Base-by-base conservation (phyloP, 2,888 invertebrate genomes). In the Nipponacmea schrenckii region DNA sequence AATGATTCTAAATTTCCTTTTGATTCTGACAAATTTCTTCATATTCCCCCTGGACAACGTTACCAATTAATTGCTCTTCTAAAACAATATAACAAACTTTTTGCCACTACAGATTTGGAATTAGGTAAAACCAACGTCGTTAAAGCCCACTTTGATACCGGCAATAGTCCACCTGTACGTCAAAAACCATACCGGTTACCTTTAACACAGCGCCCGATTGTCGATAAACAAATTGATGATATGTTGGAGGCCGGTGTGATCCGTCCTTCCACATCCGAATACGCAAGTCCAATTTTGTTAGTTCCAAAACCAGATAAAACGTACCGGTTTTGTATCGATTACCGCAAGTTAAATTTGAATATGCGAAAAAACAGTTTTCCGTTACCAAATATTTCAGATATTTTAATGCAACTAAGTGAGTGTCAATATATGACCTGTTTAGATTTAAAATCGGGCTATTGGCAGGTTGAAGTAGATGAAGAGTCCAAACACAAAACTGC, bases 151-250 rank as follows among this genome's bases (percentile, higher is more conserved):
- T 48, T 67, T 10, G 67, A 67, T 50, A 67, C 67, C 17, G 50
- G 67, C 2, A 20, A 50, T 7, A 20, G 48, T n/a, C 26, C 39
- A 12, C 67, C 67, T 8, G 46, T 67, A 24, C 45, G 67, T 20
- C 48, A 26, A 8, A 67, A 67, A 24, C 50, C 50, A n/a, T 67
- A 67, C 48, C n/a, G 67, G 17, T 24, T 67, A 15, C 26, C 67
- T 26, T 8, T 67, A 20, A 67, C 45, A 12, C 67, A 48, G 17
- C n/a, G 20, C 20, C 46, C 20, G 17, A 50, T 27, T 14, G 17
- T 67, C 27, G 27, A 48, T 17, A n/a, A 48, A 4, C 48, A 17
- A n/a, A 48, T 48, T 15, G 48, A 48, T 15, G n/a, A n/a, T 48
- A 48, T 48, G 48, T 48, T 48, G n/a, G 48, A 48, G n/a, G 48